Conservation (phyloP, 1,140 invertebrate genomes). For the Ips nitidus region DNA sequence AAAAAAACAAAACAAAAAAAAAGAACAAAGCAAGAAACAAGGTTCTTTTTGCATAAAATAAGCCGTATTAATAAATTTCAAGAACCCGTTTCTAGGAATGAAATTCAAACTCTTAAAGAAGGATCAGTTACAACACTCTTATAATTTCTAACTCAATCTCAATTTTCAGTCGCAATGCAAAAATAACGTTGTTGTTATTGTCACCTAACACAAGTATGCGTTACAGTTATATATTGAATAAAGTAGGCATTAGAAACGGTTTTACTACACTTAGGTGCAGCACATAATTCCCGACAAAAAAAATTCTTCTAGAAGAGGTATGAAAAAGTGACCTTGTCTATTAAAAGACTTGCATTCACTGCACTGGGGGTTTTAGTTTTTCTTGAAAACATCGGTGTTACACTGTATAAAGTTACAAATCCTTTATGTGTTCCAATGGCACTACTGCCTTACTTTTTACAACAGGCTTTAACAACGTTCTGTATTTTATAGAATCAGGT, state of each 20-base stretch:
- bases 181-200: too few relatives aligned
- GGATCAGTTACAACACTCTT: neutral
- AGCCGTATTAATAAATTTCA: neutral
- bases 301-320: neutral
- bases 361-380: neutral
- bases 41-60: neutral
- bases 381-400: constrained; percentile 1
- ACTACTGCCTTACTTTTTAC: constrained; percentile 28
- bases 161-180: neutral
- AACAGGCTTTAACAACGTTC: constrained; percentile 9
- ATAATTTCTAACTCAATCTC: neutral
- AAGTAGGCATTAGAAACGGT: constrained; percentile 1
- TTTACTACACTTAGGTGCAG: neutral
- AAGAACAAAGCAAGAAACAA: neutral
- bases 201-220: neutral
- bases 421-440: constrained; percentile 8
- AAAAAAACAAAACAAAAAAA: too few relatives aligned
- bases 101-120: neutral
- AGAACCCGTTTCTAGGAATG: neutral
- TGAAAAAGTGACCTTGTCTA: neutral
- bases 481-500: constrained; percentile 18
- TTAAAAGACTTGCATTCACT: neutral
- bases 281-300: neutral
- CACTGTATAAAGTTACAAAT: constrained; percentile 18
- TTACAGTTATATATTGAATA: constrained; percentile 1